A percentile compares a stretch with the other conserved stretches of the same genome.
phyloP scores from a whole-genome alignment of 2,888 invertebrate species.

The Ormyrus rosae region DNA sequence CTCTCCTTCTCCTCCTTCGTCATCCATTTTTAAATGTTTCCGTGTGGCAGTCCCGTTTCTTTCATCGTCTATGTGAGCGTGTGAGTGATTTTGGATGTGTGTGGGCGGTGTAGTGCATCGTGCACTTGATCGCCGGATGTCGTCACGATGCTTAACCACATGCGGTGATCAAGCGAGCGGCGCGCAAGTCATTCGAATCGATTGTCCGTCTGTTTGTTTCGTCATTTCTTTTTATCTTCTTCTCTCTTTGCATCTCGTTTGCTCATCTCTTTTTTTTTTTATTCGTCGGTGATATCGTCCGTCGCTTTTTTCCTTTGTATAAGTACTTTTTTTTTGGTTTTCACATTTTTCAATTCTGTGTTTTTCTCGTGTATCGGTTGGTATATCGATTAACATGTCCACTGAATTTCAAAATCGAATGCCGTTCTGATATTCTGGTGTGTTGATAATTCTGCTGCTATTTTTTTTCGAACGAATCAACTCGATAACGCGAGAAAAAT shows the following conservation, averaged over 20 bases:
- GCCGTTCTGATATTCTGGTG: slow-evolving; percentile 40
- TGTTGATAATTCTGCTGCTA: slow-evolving; percentile 50
- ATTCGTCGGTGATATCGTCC: slow-evolving; percentile 2
- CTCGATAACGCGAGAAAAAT: slow-evolving; percentile 52
- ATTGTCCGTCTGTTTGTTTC: slow-evolving; percentile 42
- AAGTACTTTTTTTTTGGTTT: slow-evolving; percentile 7
- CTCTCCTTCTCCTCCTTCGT: background rate
- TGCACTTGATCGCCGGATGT: slow-evolving; percentile 44
- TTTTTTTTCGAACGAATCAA: slow-evolving; percentile 12
- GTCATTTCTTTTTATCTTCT: slow-evolving; percentile 2
- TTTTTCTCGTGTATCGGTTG: background rate
- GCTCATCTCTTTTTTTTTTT: background rate
- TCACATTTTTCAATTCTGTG: background rate
- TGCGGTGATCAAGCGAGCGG: slow-evolving; percentile 24
- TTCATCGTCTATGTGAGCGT: background rate
- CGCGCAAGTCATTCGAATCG: slow-evolving; percentile 8
- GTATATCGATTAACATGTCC: slow-evolving; percentile 4
- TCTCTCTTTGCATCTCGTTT: background rate
- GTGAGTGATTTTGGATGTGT: background rate
- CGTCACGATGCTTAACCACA: background rate
- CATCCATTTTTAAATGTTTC: slow-evolving; percentile 33
- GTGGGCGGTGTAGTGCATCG: background rate
- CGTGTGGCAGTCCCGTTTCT: slow-evolving; percentile 14
- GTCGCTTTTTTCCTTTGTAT: slow-evolving; percentile 16
- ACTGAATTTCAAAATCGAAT: slow-evolving; percentile 11